Evolutionary conservation across 2,113 vertebrate genomes (phyloP), one percentile per base, ranked within the genome.

Genomic region (Tenebrosternarchus preto): DNA sequence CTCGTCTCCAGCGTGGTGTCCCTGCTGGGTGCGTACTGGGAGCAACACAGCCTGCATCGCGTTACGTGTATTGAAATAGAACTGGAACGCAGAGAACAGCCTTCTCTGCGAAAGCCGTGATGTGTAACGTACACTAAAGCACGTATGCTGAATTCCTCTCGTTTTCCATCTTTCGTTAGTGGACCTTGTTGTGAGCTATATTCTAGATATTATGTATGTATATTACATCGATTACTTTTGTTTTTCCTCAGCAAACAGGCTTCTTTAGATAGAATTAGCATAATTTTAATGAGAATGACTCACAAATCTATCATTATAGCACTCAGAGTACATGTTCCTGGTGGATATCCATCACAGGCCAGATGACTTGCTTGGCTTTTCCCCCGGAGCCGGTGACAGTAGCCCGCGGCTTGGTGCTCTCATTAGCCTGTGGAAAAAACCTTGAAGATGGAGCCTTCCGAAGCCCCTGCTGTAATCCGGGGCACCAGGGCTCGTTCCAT

Each of bases 391-490:
- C 31, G 24, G 20, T 39, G 60, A 76, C 66, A 76, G 73, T 64
- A 69, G 33, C 19, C 71, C 25, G 17, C 5, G 27, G 64, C 55
- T 79, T 36, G 33, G 29, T 59, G 31, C 20, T 50, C 61, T n/a
- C 29, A 66, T 46, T 53, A 46, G 50, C 60, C 20, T 20, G 6
- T 59, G 76, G 27, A 66, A 43, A 66, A 78, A 7, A 53, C 17
- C 36, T 74, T 55, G 63, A 63, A 80, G 72, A 76, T 76, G 55
- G 50, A 67, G 69, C n/a, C 29, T 83, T 53, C 73, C 56, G 24
- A 73, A 53, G 31, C 56, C 57, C 76, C 36, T 27, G 61, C 22
- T 17, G 39, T 77, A 50, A 43, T 71, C 72, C 71, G 56, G 59
- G 39, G 80, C 39, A 36, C 6, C 6, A 6, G 33, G 6, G 5